Evolutionary conservation across 2,797 vertebrate species (phyloP), one percentile per base, ranked within the genome.

Genomic region (Acipenser ruthenus): DNA sequence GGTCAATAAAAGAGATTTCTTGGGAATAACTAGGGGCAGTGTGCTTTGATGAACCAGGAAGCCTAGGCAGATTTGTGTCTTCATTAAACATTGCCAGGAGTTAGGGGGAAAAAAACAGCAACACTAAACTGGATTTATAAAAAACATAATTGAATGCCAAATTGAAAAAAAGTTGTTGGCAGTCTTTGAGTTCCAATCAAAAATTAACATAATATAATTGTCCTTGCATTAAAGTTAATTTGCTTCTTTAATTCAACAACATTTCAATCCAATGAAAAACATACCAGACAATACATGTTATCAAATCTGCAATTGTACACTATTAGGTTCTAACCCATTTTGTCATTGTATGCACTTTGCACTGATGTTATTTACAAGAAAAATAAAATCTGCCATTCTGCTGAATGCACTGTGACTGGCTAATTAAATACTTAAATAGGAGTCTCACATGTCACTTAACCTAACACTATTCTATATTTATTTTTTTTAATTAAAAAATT

Each of bases 161-260:
- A 66, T 12, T 48, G 11, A 37, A 49, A 59, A 49, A 37, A 37
- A 3, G 23, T 37, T 37, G 1, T 37, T 37, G 23, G 23, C 23
- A 37, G 23, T 37, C 23, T 1, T 23, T 37, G 4, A 3, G 4
- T 37, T 49, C 23, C 12, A 50, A 65, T 66, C 8, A 48, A 58
- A 66, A 48, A 66, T 66, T 59, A 66, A 66, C 53, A 59, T 58
- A 10, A 37, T 37, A 37, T 37, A 37, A 37, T 4, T 23, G 12
- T 50, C 62, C 62, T 63, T 50, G 65, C 37, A 37, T 66, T 66
- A 6, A 10, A 66, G 49, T n/a, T 49, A 66, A 66, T 66, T 58
- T 55, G 55, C 58, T 66, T 66, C 23, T 37, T 37, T 37, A 37
- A 37, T 37, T 37, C 23, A 37, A 37, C 23, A 37, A 2, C 23